phyloP scores from a whole-genome alignment of 2,888 invertebrate species.

The Hypomecis punctinalis region DNA sequence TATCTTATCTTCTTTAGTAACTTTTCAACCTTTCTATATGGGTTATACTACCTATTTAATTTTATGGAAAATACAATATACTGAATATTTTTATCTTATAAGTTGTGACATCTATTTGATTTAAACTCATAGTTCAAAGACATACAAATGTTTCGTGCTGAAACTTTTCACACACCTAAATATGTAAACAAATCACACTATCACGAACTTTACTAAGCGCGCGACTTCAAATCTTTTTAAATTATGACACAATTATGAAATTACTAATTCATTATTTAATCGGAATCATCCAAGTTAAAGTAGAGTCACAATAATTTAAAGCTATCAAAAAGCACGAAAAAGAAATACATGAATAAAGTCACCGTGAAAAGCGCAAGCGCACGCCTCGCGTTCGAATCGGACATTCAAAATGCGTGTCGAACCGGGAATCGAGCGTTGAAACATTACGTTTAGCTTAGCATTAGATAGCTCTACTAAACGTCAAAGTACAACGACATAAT shows the following conservation, averaged over 20 bases:
- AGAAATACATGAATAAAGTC: not conserved
- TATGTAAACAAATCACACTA: too few species aligned
- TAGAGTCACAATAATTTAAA: not conserved
- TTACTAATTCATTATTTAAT: too few species aligned
- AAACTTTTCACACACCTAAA: too few species aligned
- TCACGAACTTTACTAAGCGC: too few species aligned
- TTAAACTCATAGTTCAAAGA: too few species aligned
- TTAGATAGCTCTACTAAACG: slow-evolving; percentile 11
- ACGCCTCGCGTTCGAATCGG: slow-evolving; percentile 8
- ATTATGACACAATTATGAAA: too few species aligned
- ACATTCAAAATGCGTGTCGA: slow-evolving; percentile 17
- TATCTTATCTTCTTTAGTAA: not conserved
- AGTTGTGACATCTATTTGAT: too few species aligned
- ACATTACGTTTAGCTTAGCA: slow-evolving; percentile 4
- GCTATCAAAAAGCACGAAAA: not conserved
- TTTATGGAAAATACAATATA: too few species aligned
- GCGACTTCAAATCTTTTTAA: too few species aligned
- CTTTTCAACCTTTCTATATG: not conserved
- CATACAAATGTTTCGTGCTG: too few species aligned
- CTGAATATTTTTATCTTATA: too few species aligned
- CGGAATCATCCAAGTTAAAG: too few species aligned
- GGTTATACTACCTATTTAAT: not conserved
- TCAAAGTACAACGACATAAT: slow-evolving; percentile 1
- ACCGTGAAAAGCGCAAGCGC: slow-evolving; percentile 13
- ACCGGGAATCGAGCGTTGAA: slow-evolving; percentile 17